A percentile compares a stretch with the other conserved stretches of the same genome.
These are phyloP conservation scores for Dolichopus griseipennis DNA, from an alignment of 2,888 invertebrate species.

Conservation along the genomic window DNA sequence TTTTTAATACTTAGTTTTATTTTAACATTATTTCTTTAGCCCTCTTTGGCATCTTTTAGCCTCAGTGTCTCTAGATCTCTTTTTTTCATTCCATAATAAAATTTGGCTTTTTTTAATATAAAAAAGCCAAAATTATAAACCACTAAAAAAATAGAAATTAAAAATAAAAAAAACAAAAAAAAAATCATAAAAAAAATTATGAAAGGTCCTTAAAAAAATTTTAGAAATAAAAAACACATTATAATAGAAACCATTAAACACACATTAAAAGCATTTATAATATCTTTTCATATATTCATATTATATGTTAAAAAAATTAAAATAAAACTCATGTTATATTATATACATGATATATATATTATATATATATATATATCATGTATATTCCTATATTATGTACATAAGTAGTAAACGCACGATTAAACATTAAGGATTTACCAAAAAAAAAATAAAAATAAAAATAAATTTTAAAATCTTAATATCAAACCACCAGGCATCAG, in stretches of 20 bases:
- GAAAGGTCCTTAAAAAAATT: background rate
- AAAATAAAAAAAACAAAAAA: background rate
- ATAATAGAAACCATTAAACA: constrained; percentile 1
- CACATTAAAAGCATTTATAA: background rate
- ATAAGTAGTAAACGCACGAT: background rate
- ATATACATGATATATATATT: too few relatives aligned
- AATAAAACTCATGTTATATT: background rate
- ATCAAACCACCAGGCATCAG: too few relatives aligned
- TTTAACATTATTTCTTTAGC: too few relatives aligned
- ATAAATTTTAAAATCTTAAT: too few relatives aligned
- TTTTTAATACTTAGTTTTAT: too few relatives aligned
- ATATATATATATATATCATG: too few relatives aligned
- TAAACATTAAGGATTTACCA: background rate
- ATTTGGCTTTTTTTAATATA: too few relatives aligned
- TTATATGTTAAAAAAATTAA: background rate
- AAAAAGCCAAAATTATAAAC: background rate
- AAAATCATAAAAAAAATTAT: background rate
- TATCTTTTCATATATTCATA: background rate
- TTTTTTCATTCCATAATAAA: too few relatives aligned
- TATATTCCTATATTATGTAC: background rate
- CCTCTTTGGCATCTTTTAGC: too few relatives aligned
- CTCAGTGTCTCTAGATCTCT: too few relatives aligned
- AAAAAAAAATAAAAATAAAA: too few relatives aligned
- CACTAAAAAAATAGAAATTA: background rate
- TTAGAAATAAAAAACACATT: background rate